Evolutionary conservation across 2,888 invertebrate genomes (phyloP).

Genomic region (Poecilobothrus nobilitatus): DNA sequence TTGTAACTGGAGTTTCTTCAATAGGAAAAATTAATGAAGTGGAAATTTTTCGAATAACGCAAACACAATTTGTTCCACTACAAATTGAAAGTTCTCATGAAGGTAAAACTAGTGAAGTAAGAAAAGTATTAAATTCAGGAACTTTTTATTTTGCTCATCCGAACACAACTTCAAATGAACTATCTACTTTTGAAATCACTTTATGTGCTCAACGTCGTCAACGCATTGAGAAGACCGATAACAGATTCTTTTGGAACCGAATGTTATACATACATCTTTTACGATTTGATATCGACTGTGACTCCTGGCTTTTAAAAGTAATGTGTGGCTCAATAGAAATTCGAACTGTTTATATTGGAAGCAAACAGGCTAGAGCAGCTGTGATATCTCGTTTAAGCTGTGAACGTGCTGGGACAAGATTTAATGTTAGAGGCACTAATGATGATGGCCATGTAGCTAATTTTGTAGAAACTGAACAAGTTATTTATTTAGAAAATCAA

Average conservation of each 20-base stretch:
- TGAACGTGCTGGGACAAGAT: constrained; percentile 95
- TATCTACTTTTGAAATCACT: constrained; percentile 74
- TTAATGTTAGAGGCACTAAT: constrained; percentile 97
- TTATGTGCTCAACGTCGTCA: constrained; percentile 85
- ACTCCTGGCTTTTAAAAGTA: constrained; percentile 84
- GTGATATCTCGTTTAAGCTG: constrained; percentile 92
- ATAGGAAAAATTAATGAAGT: constrained; percentile 91
- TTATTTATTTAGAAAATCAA: constrained; percentile 83
- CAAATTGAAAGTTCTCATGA: constrained; percentile 59
- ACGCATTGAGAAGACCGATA: constrained; percentile 74
- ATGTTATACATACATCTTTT: constrained; percentile 89
- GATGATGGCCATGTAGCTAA: constrained; percentile 99
- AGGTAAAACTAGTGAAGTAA: constrained; percentile 55
- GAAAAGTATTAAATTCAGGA: constrained; percentile 92
- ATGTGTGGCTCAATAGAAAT: constrained; percentile 98
- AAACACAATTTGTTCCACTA: constrained; percentile 82
- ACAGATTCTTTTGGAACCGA: constrained; percentile 98
- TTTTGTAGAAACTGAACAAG: constrained; percentile 99
- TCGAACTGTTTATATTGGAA: constrained; percentile 95
- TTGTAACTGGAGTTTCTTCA: constrained; percentile 93
- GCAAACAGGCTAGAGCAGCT: constrained; percentile 88
- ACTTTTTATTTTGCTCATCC: constrained; percentile 87
- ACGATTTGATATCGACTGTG: constrained; percentile 82
- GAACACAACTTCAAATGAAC: constrained; percentile 31
- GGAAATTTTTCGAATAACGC: constrained; percentile 91